Evolutionary conservation across 2,797 vertebrate species (phyloP), one percentile per base, ranked within the genome.

Genomic region (Halcyon leucocephala): DNA sequence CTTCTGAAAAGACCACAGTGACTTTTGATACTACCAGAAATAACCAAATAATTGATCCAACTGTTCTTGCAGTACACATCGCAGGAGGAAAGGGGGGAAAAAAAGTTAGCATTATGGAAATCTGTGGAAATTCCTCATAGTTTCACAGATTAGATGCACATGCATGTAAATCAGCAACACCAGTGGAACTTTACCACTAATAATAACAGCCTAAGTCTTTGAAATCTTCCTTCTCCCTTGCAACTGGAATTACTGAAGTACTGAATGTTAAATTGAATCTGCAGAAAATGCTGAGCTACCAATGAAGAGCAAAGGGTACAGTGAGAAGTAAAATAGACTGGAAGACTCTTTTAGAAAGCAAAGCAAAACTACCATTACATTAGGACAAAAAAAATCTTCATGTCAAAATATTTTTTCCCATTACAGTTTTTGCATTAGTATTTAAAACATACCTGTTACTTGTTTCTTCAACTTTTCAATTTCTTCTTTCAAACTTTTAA

Each of bases 401-500:
- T 39, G 25, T n/a, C 55, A 60, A 76, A 93, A 80, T 46, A 52
- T 5, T 41, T 20, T 54, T 65, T 92, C 16, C 37, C 70, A 12
- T 55, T 42, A 77, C 67, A 20, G 65, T 48, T 89, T 83, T 88
- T 70, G 31, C n/a, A 74, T 82, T 49, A 94, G 8, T 73, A 78
- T 73, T 82, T 84, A 8, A 82, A 82, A 94, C 93, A 96, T 97
- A 99, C 99, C 99, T 94, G 98, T 98, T 52, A 99, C 98, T 97
- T 99, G 99, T 95, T 99, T 99, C 98, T 99, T 99, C 85, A 99
- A 98, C 87, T 98, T 98, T 96, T 99, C 99, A 49, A 99, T 99
- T 98, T 99, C 99, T 69, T 98, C 99, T 98, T 99, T 99, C 92
- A 99, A 98, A 93, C 98, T 98, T 97, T 98, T 98, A 95, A 99